A percentile compares a stretch with the other conserved stretches of the same genome.
Evolutionary conservation across 2,113 vertebrate species (phyloP).

Genomic region (Cynocephalus volans): DNA sequence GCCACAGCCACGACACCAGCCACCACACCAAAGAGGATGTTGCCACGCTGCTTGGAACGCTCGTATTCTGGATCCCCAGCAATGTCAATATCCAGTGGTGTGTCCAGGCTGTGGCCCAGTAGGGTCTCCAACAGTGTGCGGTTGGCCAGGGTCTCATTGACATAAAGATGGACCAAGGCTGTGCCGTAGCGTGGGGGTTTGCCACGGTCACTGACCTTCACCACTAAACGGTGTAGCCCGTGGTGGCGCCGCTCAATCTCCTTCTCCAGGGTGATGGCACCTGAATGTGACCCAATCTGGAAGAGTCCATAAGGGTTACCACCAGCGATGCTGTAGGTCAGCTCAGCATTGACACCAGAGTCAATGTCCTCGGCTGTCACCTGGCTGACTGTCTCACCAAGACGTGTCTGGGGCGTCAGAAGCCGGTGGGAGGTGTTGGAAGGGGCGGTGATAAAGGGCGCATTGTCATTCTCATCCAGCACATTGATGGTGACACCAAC

Average conservation of each 20-base stretch:
- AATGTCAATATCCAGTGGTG: constrained; percentile 96
- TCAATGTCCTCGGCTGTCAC: constrained; percentile 98
- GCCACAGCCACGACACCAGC: constrained; percentile 95
- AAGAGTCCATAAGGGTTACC: constrained; percentile 98
- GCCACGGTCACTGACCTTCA: constrained; percentile 95
- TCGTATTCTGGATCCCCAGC: constrained; percentile 97
- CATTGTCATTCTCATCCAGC: constrained; percentile 98
- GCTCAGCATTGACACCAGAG: constrained; percentile 93
- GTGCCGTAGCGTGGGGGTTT: constrained; percentile 95
- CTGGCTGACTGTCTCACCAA: constrained; percentile 93
- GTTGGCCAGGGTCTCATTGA: constrained; percentile 96
- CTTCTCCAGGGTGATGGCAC: constrained; percentile 95
- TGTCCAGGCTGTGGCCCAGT: constrained; percentile 97
- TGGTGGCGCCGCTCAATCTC: constrained; percentile 96
- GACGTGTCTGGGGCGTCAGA: constrained; percentile 92
- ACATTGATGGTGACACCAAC: constrained; percentile 98
- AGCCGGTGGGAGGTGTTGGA: constrained; percentile 96
- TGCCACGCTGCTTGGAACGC: constrained; percentile 93
- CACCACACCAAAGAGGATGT: constrained; percentile 95
- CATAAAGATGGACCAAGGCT: constrained; percentile 96
- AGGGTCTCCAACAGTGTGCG: constrained; percentile 95
- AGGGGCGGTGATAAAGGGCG: constrained; percentile 96
- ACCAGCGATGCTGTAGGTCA: constrained; percentile 94
- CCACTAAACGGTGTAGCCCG: constrained; percentile 96
- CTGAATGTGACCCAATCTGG: constrained; percentile 93